These are phyloP conservation scores for Bombus huntii DNA, from an alignment of 1,140 invertebrate genomes.

Conservation along the genomic window DNA sequence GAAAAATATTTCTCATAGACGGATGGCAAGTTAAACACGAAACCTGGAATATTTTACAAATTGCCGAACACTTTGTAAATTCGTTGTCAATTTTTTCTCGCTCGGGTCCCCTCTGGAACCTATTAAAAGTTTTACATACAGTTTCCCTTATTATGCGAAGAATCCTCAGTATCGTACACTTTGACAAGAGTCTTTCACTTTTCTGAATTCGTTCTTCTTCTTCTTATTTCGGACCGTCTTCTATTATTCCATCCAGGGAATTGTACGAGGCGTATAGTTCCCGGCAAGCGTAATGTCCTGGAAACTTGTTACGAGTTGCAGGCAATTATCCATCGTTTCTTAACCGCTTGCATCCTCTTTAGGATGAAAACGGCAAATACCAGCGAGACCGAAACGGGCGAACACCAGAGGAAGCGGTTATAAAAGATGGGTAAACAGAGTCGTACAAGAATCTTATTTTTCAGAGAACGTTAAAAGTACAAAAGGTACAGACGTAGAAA, in stretches of 20 bases:
- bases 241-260: neutral
- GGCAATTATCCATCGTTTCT: constrained; percentile 21
- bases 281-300: neutral
- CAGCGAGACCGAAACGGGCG: no score
- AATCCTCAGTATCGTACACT: neutral
- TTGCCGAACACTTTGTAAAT: neutral
- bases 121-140: constrained; percentile 39
- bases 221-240: neutral
- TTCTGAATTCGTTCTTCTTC: neutral
- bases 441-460: neutral
- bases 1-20: no score
- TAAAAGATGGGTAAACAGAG: neutral
- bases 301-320: constrained; percentile 23
- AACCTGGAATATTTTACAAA: neutral
- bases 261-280: neutral
- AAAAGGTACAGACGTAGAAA: no score
- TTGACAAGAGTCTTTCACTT: constrained; percentile 11
- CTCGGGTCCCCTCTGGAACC: neutral
- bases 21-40: neutral
- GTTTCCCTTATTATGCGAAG: constrained; percentile 8
- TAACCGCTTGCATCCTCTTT: neutral
- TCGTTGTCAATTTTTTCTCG: neutral
- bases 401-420: neutral
- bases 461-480: neutral
- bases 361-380: neutral